Percentiles rank a stretch among this genome's conserved stretches.
Evolutionary conservation across 2,113 vertebrate species (phyloP).

Genomic region (Cynopterus brachyotis): DNA sequence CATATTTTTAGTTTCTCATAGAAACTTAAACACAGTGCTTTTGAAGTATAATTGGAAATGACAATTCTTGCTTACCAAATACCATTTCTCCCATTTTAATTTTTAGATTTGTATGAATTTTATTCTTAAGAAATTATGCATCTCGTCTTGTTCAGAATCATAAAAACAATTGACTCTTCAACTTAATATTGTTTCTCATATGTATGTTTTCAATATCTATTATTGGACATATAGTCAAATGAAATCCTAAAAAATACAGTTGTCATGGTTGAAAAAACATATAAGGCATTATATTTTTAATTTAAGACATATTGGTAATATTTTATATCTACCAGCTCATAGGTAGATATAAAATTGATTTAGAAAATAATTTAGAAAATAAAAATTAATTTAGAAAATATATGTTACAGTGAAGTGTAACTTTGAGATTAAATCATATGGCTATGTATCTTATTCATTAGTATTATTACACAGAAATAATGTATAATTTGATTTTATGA

Average conservation of each 20-base stretch:
- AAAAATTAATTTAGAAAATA: constrained; percentile 30
- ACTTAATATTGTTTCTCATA: background rate
- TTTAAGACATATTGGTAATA: background rate
- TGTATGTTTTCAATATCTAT: background rate
- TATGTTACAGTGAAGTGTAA: background rate
- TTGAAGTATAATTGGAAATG: background rate
- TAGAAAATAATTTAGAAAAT: constrained; percentile 17
- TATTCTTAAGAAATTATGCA: background rate
- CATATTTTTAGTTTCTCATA: background rate
- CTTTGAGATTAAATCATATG: background rate
- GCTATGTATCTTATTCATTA: background rate
- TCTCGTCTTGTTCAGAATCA: background rate
- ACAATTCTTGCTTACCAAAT: constrained; percentile 1
- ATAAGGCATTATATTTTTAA: background rate
- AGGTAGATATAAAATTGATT: background rate
- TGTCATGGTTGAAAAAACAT: background rate
- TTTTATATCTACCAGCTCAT: background rate
- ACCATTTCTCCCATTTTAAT: background rate
- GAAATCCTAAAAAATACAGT: constrained; percentile 30
- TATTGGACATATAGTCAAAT: background rate
- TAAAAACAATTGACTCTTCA: background rate
- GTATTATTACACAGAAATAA: background rate
- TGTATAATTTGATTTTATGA: background rate
- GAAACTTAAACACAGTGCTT: background rate
- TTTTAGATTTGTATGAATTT: constrained; percentile 9